phyloP scores from a whole-genome alignment of 2,888 invertebrate genomes.

The Brachyopa scutellaris region DNA sequence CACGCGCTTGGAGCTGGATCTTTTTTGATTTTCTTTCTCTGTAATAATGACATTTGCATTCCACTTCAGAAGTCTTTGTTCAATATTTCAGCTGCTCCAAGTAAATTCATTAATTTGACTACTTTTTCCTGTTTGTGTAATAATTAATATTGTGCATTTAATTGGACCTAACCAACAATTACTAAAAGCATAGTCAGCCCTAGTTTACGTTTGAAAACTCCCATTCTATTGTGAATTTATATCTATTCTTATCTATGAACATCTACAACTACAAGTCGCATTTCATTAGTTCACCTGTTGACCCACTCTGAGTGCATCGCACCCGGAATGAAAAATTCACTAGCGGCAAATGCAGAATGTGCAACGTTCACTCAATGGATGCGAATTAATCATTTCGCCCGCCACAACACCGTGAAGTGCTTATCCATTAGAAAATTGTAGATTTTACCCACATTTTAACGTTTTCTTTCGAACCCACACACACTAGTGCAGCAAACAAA shows the following conservation, averaged over 20 bases:
- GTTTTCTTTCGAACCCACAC: background rate
- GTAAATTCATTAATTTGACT: too few relatives aligned
- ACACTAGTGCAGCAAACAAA: conserved; percentile 28
- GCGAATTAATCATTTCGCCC: conserved; percentile 62
- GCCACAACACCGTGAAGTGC: conserved; percentile 39
- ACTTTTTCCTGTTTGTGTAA: too few relatives aligned
- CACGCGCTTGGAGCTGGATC: too few relatives aligned
- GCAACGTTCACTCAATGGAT: conserved; percentile 50
- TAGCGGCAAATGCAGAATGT: conserved; percentile 26
- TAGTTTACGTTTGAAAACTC: background rate
- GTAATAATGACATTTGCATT: too few relatives aligned
- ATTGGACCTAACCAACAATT: too few relatives aligned
- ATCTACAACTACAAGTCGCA: conserved; percentile 23
- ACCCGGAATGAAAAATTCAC: conserved; percentile 45
- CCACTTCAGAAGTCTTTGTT: too few relatives aligned
- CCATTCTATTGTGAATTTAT: conserved; percentile 20
- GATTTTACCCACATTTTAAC: conserved; percentile 50
- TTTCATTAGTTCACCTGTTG: conserved; percentile 67
- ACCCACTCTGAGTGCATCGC: conserved; percentile 64
- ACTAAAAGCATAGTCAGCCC: background rate
- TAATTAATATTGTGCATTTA: too few relatives aligned
- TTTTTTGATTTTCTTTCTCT: too few relatives aligned
- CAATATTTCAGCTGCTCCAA: too few relatives aligned
- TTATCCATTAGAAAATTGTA: conserved; percentile 51
- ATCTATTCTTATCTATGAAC: background rate